phyloP scores from a whole-genome alignment of 2,888 invertebrate species.

The Margaritifera margaritifera region DNA sequence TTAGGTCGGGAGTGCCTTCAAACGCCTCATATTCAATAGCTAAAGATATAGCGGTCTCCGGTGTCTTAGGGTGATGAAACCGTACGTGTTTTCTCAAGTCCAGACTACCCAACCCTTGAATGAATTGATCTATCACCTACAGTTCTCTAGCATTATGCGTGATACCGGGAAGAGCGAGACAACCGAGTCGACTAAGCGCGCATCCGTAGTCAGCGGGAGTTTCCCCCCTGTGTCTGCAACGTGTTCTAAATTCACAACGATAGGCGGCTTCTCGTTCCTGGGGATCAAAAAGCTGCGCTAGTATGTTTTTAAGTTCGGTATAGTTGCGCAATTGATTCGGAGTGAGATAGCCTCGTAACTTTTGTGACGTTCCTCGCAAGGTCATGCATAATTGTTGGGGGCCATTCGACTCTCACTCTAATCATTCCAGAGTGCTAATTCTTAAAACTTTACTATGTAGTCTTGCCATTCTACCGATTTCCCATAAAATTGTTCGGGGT shows the following conservation, averaged over 20 bases:
- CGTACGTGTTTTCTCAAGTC: slow-evolving; percentile 6
- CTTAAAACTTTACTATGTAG: neutral
- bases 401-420: too few relatives aligned
- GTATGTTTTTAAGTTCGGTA: neutral
- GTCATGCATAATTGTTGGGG: too few relatives aligned
- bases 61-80: slow-evolving; percentile 6
- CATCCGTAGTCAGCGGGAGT: neutral
- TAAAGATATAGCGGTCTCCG: too few relatives aligned
- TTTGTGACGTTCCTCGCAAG: too few relatives aligned
- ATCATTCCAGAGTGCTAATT: neutral
- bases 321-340: too few relatives aligned
- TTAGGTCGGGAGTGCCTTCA: too few relatives aligned
- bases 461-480: neutral
- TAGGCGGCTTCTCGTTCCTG: slow-evolving; percentile 5
- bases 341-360: too few relatives aligned
- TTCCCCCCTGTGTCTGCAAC: slow-evolving; percentile 1
- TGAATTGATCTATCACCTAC: slow-evolving; percentile 9
- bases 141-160: slow-evolving; percentile 8
- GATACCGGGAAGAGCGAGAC: neutral
- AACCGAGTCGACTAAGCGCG: neutral
- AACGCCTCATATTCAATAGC: too few relatives aligned
- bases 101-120: slow-evolving; percentile 1
- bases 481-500: neutral
- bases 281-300: slow-evolving; percentile 1
- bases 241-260: slow-evolving; percentile 4